Evolutionary conservation across 2,888 invertebrate genomes (phyloP).

Genomic region (Anodontia alba): DNA sequence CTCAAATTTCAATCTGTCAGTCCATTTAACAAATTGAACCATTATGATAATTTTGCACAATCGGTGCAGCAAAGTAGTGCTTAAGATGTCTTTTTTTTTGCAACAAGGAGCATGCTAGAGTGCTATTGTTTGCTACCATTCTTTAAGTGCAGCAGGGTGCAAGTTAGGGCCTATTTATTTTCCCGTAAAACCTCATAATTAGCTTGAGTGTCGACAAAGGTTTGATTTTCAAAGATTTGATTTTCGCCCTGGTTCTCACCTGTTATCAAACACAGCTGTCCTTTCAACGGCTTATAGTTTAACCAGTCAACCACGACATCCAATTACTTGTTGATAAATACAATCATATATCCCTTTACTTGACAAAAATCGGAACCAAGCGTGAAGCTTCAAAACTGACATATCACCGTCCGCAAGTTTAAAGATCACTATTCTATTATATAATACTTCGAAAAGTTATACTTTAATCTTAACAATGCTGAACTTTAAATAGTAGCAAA

Average conservation of each 20-base stretch:
- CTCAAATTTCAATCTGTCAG: no score
- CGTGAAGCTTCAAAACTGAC: not conserved
- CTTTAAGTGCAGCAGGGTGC: conserved; percentile 9
- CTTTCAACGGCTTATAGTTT: not conserved
- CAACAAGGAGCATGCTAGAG: not conserved
- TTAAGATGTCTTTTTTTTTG: not conserved
- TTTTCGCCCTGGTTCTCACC: not conserved
- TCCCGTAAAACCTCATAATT: conserved; percentile 12
- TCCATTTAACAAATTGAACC: not conserved
- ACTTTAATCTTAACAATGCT: no score
- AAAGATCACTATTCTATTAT: no score
- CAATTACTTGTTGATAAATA: conserved; percentile 2
- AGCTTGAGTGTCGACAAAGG: conserved; percentile 1
- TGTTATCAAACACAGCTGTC: conserved; percentile 1
- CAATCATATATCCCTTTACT: not conserved
- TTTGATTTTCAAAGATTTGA: not conserved
- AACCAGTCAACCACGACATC: not conserved
- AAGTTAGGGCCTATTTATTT: conserved; percentile 12
- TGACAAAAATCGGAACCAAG: not conserved
- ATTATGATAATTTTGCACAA: conserved; percentile 6
- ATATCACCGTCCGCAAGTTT: no score
- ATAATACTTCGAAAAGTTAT: no score
- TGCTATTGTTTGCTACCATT: not conserved
- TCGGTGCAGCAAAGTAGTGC: not conserved
- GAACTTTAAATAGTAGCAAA: no score